A percentile compares a stretch with the other conserved stretches of the same genome.
These are phyloP conservation scores for Anastatus disparis DNA, from an alignment of 1,140 invertebrate genomes.

Conservation along the genomic window DNA sequence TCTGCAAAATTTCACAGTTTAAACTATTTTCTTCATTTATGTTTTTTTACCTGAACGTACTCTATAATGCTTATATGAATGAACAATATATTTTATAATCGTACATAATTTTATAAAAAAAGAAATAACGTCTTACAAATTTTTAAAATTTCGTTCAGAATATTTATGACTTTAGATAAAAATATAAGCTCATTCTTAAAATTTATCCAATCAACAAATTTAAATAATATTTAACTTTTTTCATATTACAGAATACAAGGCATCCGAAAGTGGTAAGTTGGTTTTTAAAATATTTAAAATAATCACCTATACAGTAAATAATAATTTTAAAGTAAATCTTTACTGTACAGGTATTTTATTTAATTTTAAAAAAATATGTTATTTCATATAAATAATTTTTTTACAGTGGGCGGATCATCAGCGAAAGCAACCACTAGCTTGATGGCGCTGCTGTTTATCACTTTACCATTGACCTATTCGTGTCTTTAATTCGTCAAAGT, in stretches of 20 bases:
- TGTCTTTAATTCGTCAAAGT: slow-evolving; percentile 16
- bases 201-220: not conserved
- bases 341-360: too few relatives aligned
- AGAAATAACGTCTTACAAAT: too few relatives aligned
- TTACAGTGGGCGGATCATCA: slow-evolving; percentile 21
- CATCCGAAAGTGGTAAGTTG: slow-evolving; percentile 16
- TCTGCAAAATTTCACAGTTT: too few relatives aligned
- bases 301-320: not conserved
- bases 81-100: too few relatives aligned
- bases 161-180: too few relatives aligned
- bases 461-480: slow-evolving; percentile 10
- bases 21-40: too few relatives aligned
- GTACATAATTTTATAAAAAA: too few relatives aligned
- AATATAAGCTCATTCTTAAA: too few relatives aligned
- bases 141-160: too few relatives aligned
- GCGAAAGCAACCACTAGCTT: slow-evolving; percentile 1
- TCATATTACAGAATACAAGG: slow-evolving; percentile 8
- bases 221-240: not conserved
- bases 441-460: slow-evolving; percentile 17
- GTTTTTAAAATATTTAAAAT: not conserved
- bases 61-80: too few relatives aligned
- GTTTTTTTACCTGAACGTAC: too few relatives aligned
- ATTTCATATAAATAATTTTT: not conserved
- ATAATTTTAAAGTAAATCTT: not conserved
- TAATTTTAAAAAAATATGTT: too few relatives aligned